Evolutionary conservation across 2,113 vertebrate species (phyloP).

Genomic region (Callopanchax toddi): DNA sequence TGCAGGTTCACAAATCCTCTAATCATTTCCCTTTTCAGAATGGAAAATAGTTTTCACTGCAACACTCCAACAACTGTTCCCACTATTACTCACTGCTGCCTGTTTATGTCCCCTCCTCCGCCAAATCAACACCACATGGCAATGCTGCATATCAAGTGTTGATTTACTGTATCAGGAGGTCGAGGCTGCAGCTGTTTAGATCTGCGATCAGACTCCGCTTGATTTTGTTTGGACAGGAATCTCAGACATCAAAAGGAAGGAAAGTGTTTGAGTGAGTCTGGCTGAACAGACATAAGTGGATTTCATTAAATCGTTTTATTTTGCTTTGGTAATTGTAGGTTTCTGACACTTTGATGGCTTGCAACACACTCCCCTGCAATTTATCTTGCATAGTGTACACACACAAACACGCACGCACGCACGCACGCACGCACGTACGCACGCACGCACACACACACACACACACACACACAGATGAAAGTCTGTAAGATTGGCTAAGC

Average conservation of each 20-base stretch:
- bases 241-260: slow-evolving; percentile 29
- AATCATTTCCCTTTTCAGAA: slow-evolving; percentile 14
- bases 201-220: slow-evolving; percentile 37
- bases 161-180: slow-evolving; percentile 36
- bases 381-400: not conserved
- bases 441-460: too few species aligned
- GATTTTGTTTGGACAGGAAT: slow-evolving; percentile 41
- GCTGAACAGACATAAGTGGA: slow-evolving; percentile 10
- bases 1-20: slow-evolving; percentile 10
- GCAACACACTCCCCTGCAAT: not conserved
- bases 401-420: too few species aligned
- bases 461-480: too few species aligned
- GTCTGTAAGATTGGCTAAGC: too few species aligned
- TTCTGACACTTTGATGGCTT: slow-evolving; percentile 6
- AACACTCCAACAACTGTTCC: slow-evolving; percentile 10
- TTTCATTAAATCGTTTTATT: slow-evolving; percentile 34
- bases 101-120: slow-evolving; percentile 18
- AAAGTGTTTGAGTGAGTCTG: slow-evolving; percentile 24
- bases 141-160: slow-evolving; percentile 28
- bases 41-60: slow-evolving; percentile 15
- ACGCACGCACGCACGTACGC: too few species aligned
- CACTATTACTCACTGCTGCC: slow-evolving; percentile 18
- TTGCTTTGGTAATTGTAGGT: not conserved
- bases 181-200: slow-evolving; percentile 44
- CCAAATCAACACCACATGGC: slow-evolving; percentile 49